Percentiles rank a stretch among this genome's conserved stretches.
Evolutionary conservation across 2,888 invertebrate genomes (phyloP).

Genomic region (Danaus chrysippus): DNA sequence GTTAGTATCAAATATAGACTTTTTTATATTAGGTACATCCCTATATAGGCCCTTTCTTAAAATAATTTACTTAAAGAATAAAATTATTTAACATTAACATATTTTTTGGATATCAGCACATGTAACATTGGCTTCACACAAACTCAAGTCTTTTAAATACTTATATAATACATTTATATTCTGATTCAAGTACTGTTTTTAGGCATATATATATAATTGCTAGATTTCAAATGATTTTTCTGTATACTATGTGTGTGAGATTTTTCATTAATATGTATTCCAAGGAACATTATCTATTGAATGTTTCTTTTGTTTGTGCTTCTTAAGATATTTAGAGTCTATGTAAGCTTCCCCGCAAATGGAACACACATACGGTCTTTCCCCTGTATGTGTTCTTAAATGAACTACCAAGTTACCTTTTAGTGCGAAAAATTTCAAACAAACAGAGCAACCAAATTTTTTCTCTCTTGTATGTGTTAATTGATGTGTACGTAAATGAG

Average conservation of each 20-base stretch:
- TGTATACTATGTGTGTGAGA: not conserved
- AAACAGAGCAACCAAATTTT: slow-evolving; percentile 74
- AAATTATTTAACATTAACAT: no score
- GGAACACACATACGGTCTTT: slow-evolving; percentile 69
- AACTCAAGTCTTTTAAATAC: no score
- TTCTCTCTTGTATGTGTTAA: slow-evolving; percentile 74
- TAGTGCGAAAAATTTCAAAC: slow-evolving; percentile 75
- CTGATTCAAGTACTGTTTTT: no score
- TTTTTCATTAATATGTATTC: slow-evolving; percentile 54
- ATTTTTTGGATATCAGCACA: no score
- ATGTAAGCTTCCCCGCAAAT: slow-evolving; percentile 72
- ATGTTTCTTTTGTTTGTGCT: slow-evolving; percentile 72
- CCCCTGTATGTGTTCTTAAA: slow-evolving; percentile 73
- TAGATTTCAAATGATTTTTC: no score
- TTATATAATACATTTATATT: no score
- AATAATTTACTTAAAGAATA: no score
- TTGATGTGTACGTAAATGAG: slow-evolving; percentile 72
- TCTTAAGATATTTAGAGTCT: slow-evolving; percentile 75
- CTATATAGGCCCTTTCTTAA: no score
- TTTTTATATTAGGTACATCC: no score
- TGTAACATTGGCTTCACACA: no score
- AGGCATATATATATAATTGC: no score
- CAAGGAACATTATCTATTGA: slow-evolving; percentile 64
- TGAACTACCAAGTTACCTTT: slow-evolving; percentile 76
- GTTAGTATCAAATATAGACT: no score